phyloP scores from a whole-genome alignment of 1,140 invertebrate species.

The Acromyrmex echinatior region DNA sequence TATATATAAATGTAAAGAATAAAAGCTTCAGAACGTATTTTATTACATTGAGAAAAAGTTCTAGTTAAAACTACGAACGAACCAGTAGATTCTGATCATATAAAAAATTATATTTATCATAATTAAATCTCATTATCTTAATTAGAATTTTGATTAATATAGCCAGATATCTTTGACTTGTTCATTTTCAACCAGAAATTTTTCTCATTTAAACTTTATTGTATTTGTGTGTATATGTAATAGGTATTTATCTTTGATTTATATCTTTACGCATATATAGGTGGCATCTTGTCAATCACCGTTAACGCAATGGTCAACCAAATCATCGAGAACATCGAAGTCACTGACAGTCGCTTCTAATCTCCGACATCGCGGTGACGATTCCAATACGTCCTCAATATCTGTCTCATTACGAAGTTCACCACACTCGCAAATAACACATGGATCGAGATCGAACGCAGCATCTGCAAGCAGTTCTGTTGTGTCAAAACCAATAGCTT shows the following conservation, averaged over 20 bases:
- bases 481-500: slow-evolving; percentile 61
- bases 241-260: neutral
- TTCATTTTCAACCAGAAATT: too few species aligned
- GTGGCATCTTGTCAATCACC: slow-evolving; percentile 74
- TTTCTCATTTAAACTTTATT: neutral
- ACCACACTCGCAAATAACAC: slow-evolving; percentile 87
- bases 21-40: neutral
- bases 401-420: slow-evolving; percentile 90
- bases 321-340: slow-evolving; percentile 82
- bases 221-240: neutral
- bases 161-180: too few species aligned
- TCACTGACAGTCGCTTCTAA: slow-evolving; percentile 79
- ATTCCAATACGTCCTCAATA: slow-evolving; percentile 90
- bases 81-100: too few species aligned
- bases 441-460: slow-evolving; percentile 81
- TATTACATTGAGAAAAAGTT: too few species aligned
- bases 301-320: slow-evolving; percentile 83
- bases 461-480: slow-evolving; percentile 67
- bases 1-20: neutral
- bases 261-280: slow-evolving; percentile 27
- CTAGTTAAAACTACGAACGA: too few species aligned
- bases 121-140: too few species aligned
- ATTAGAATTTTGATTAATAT: too few species aligned
- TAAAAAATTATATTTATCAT: too few species aligned
- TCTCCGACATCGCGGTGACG: slow-evolving; percentile 85